Evolutionary conservation across 92 coral and sea anemone genomes (phyloP).

Genomic region (Palythoa grandiflora): DNA sequence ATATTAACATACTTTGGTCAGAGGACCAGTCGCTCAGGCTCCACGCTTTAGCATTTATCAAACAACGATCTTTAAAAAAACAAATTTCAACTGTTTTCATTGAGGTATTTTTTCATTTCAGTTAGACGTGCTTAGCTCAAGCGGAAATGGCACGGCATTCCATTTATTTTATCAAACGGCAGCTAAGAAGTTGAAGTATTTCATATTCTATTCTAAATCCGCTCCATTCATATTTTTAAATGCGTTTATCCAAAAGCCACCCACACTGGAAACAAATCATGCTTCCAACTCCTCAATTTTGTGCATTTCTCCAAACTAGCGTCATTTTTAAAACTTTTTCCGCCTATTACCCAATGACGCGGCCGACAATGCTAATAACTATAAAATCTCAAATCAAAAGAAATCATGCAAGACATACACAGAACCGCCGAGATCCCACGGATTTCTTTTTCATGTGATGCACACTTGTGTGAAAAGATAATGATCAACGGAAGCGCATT

Average conservation of each 20-base stretch:
- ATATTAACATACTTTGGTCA: conserved; percentile 5
- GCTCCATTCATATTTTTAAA: conserved; percentile 3
- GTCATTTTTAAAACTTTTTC: conserved; percentile 1
- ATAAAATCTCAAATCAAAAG: conserved; percentile 9
- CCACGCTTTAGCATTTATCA: conserved; percentile 6
- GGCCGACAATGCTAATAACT: conserved; percentile 3
- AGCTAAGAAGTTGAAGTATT: conserved; percentile 15
- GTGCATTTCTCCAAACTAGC: conserved; percentile 10
- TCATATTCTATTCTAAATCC: background rate
- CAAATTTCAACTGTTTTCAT: background rate
- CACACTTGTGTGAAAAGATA: conserved; percentile 20
- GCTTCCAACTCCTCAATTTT: background rate
- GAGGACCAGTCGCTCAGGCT: conserved; percentile 28
- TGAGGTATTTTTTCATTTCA: background rate
- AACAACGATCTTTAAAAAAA: conserved; percentile 20
- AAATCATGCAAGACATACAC: conserved; percentile 26
- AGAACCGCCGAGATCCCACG: conserved; percentile 24
- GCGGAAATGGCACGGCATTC: conserved; percentile 36
- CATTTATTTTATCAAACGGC: conserved; percentile 18
- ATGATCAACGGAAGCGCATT: conserved; percentile 35
- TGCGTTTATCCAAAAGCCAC: conserved; percentile 7
- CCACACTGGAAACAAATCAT: conserved; percentile 1
- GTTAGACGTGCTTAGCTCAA: background rate
- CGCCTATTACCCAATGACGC: background rate
- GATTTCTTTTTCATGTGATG: background rate